phyloP scores from a whole-genome alignment of 1,140 invertebrate genomes.

The Drosophila ogumai region DNA sequence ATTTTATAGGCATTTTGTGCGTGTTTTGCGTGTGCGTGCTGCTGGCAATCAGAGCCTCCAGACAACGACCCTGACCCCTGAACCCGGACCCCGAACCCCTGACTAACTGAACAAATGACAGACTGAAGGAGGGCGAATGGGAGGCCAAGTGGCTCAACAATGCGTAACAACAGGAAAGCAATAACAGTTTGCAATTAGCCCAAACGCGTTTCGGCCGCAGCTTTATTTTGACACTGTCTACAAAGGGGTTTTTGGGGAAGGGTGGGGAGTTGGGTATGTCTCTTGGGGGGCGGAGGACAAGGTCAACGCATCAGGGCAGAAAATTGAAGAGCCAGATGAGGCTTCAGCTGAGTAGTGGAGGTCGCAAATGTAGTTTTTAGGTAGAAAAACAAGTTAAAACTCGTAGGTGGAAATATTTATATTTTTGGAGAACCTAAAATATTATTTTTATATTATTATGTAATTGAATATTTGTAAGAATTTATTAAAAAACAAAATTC shows the following conservation, averaged over 20 bases:
- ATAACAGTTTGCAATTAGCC: conserved; percentile 60
- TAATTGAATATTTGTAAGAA: neutral
- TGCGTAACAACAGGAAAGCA: conserved; percentile 59
- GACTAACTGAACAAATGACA: conserved; percentile 19
- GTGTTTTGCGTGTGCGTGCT: conserved; percentile 41
- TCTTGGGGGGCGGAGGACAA: conserved; percentile 10
- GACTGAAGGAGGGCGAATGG: conserved; percentile 1
- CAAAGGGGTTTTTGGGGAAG: neutral
- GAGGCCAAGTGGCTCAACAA: conserved; percentile 47
- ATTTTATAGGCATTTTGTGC: conserved; percentile 52
- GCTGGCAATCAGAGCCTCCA: conserved; percentile 20
- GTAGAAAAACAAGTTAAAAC: too few species aligned
- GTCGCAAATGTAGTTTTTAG: neutral
- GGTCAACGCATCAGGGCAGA: conserved; percentile 40
- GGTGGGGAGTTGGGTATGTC: neutral
- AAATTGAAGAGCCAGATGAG: conserved; percentile 29
- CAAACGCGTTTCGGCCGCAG: conserved; percentile 32
- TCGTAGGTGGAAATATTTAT: neutral
- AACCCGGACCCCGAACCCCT: neutral
- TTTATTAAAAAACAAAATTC: neutral
- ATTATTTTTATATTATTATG: neutral
- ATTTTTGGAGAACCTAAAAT: neutral
- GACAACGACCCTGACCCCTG: conserved; percentile 25
- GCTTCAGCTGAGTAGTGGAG: too few species aligned
- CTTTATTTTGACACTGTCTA: conserved; percentile 50